These are phyloP conservation scores for Arothron firmamentum DNA, from an alignment of 2,113 vertebrate genomes.

Conservation along the genomic window DNA sequence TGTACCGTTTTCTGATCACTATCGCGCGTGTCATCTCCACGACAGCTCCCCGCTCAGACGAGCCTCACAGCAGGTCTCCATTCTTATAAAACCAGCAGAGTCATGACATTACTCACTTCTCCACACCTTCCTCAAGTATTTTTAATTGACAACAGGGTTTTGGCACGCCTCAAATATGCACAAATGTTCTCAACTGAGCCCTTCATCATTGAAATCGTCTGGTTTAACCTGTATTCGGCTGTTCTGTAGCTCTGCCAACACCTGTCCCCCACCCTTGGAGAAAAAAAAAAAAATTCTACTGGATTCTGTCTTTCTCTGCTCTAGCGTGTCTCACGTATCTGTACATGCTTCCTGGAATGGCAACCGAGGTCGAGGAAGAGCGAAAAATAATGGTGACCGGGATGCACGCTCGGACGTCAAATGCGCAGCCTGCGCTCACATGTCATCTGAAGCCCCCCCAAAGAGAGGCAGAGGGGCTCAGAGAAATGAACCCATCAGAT, in stretches of 20 bases:
- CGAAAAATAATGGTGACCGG: conserved; percentile 51
- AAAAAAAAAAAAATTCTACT: conserved; percentile 47
- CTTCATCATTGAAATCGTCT: conserved; percentile 62
- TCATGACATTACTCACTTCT: conserved; percentile 72
- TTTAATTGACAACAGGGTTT: conserved; percentile 62
- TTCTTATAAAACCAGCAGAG: conserved; percentile 20
- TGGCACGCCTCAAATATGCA: conserved; percentile 67
- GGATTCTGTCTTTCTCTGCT: conserved; percentile 44
- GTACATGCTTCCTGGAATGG: conserved; percentile 38
- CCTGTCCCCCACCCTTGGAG: conserved; percentile 55
- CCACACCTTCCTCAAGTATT: conserved; percentile 71
- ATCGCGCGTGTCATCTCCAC: conserved; percentile 18
- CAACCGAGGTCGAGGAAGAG: conserved; percentile 41
- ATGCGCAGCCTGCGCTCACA: conserved; percentile 36
- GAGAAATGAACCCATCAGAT: conserved; percentile 45
- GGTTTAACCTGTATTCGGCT: conserved; percentile 69
- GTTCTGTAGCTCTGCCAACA: conserved; percentile 60
- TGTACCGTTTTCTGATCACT: conserved; percentile 47
- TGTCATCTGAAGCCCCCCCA: conserved; percentile 42
- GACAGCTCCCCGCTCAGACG: neutral
- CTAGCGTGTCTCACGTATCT: conserved; percentile 23
- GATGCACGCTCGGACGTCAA: conserved; percentile 38
- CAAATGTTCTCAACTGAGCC: conserved; percentile 63
- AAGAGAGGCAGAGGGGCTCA: conserved; percentile 15
- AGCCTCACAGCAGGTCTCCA: conserved; percentile 19